These are phyloP conservation scores for Dryocosmus kuriphilus DNA, from an alignment of 2,888 invertebrate species.

Conservation along the genomic window DNA sequence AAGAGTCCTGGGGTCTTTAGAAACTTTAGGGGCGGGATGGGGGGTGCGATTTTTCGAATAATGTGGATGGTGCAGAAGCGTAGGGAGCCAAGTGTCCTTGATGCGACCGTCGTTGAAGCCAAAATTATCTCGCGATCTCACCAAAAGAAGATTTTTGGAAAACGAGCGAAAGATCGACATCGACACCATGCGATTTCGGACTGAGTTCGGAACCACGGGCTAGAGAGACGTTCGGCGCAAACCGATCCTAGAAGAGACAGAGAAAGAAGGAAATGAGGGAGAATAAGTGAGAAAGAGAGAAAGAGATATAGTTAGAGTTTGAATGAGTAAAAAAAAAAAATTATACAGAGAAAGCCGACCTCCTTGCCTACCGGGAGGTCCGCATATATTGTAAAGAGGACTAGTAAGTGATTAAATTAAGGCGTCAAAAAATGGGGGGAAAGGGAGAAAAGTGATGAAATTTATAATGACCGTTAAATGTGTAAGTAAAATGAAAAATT, in stretches of 20 bases:
- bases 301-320: constrained; percentile 59
- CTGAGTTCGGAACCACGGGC: constrained; percentile 77
- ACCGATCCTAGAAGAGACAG: constrained; percentile 73
- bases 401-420: constrained; percentile 75
- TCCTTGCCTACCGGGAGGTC: constrained; percentile 77
- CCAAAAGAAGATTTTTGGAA: constrained; percentile 56
- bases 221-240: constrained; percentile 77
- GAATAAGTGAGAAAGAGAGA: constrained; percentile 64
- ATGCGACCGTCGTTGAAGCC: constrained; percentile 78
- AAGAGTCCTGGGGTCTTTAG: constrained; percentile 55
- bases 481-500: constrained; percentile 65
- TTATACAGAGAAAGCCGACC: constrained; percentile 77
- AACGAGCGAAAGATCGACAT: constrained; percentile 56
- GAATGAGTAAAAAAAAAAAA: constrained; percentile 67
- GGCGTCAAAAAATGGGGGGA: constrained; percentile 57
- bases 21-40: constrained; percentile 51
- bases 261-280: constrained; percentile 63
- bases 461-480: constrained; percentile 69
- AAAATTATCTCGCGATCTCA: constrained; percentile 76
- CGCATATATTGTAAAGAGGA: constrained; percentile 76
- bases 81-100: constrained; percentile 78
- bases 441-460: constrained; percentile 67
- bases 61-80: constrained; percentile 75
- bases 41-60: constrained; percentile 65
- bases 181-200: constrained; percentile 67